Base-by-base conservation (phyloP, 2,888 invertebrate genomes). In the Iselma pallidipennis region DNA sequence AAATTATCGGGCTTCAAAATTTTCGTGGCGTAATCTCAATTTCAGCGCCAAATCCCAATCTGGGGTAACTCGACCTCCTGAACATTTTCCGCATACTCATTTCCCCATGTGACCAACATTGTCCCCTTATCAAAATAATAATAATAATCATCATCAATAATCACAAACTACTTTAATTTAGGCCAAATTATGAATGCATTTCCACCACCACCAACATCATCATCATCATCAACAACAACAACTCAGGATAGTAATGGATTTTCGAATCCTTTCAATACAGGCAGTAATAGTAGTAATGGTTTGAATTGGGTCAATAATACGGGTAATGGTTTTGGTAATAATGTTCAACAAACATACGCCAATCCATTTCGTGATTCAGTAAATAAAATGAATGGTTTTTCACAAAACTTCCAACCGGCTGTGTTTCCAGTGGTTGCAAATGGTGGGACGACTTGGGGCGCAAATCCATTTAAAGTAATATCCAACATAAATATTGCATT, bases 391-490 rank as follows among this genome's bases (percentile, higher is more conserved):
- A 75, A 74, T 59, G 78, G 77, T 42, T 76, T 75, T 55, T 66
- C 74, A 26, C 74, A 76, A 59, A 70, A 67, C 56, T 74, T 76
- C 66, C 77, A 77, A 50, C 71, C 75, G 12, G 50, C 67, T 23
- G 62, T 67, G 23, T 75, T 74, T 66, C 74, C 76, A 16, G 68
- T 72, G 49, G 31, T 57, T 1, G 56, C 59, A 25, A 63, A 52
- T 25, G 50, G 29, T 16, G 51, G 59, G 10, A 21, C 51, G 14
- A 66, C 72, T 48, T 80, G 79, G 80, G 70, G 75, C 57, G 76
- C 77, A 14, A 81, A 81, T 71, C 81, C 81, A 5, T 81, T 82
- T 69, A 79, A 77, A 75, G 80, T 80, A 74, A 67, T 54, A 28
- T 12, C 49, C 23, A 7, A 12, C n/a, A n/a, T n/a, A n/a, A n/a